Evolutionary conservation across 2,113 vertebrate species (phyloP).

Genomic region (Zosterops lateralis): DNA sequence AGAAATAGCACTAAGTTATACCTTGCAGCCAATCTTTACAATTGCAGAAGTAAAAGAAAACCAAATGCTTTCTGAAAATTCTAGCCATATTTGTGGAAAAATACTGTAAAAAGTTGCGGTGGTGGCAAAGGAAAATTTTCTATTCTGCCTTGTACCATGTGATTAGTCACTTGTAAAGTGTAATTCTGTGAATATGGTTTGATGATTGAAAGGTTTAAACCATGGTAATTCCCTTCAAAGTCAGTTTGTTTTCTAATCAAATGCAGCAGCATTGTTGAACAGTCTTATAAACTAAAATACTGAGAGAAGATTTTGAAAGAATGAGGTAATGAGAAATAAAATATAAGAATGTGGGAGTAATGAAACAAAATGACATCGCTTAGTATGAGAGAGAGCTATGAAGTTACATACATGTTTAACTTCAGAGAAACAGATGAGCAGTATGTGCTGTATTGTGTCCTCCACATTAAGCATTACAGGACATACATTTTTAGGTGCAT

Average conservation of each 20-base stretch:
- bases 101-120: not conserved
- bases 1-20: not conserved
- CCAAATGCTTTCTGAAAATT: not conserved
- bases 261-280: not conserved
- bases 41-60: not conserved
- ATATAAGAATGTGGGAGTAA: not conserved
- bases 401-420: not conserved
- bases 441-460: not conserved
- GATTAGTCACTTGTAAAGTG: not conserved
- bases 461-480: not conserved
- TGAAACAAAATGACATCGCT: not conserved
- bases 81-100: not conserved
- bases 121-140: not conserved
- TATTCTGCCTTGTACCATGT: not conserved
- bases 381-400: not conserved
- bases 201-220: not conserved
- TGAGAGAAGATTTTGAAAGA: not conserved
- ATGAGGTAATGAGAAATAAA: constrained; percentile 30
- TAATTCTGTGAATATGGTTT: not conserved
- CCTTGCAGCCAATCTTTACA: not conserved
- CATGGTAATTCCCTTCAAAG: not conserved
- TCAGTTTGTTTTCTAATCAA: not conserved
- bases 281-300: not conserved
- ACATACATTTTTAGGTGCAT: not conserved
- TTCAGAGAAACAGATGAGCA: not conserved